Conservation (phyloP, 2,113 vertebrate genomes). For the Circaetus cinerascens region DNA sequence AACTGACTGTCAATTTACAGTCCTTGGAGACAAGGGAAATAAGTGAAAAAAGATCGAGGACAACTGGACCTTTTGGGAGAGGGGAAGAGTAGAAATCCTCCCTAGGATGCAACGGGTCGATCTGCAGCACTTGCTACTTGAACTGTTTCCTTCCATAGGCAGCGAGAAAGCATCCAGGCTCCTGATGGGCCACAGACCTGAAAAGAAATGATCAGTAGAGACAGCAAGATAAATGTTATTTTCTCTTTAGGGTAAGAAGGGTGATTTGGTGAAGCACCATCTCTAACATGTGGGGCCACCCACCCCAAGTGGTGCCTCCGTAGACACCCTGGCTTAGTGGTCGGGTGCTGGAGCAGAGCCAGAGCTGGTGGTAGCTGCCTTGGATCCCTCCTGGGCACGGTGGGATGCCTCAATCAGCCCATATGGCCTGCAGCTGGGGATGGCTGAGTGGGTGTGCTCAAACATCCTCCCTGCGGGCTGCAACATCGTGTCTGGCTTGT, state of each 20-base stretch:
- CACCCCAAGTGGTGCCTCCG: no score
- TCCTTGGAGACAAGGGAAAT: not conserved
- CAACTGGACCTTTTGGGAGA: not conserved
- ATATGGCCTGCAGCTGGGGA: not conserved
- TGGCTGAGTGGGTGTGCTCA: not conserved
- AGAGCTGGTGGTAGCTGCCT: not conserved
- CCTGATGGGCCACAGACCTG: not conserved
- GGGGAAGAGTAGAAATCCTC: not conserved
- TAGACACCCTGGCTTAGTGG: not conserved
- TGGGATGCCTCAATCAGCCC: not conserved
- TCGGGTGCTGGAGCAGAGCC: not conserved
- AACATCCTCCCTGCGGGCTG: fast-evolving
- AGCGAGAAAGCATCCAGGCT: not conserved
- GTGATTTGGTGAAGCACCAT: not conserved
- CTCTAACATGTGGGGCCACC: fast-evolving
- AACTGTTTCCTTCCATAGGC: not conserved
- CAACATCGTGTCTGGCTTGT: fast-evolving
- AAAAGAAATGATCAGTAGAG: not conserved
- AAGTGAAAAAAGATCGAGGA: not conserved
- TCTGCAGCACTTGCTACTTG: not conserved
- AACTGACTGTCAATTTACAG: not conserved
- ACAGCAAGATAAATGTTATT: fast-evolving
- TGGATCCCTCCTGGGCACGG: fast-evolving
- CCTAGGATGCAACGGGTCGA: fast-evolving
- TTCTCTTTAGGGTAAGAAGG: not conserved